Base-by-base conservation (phyloP, 2,888 invertebrate genomes). In the Drosophila siamana region DNA sequence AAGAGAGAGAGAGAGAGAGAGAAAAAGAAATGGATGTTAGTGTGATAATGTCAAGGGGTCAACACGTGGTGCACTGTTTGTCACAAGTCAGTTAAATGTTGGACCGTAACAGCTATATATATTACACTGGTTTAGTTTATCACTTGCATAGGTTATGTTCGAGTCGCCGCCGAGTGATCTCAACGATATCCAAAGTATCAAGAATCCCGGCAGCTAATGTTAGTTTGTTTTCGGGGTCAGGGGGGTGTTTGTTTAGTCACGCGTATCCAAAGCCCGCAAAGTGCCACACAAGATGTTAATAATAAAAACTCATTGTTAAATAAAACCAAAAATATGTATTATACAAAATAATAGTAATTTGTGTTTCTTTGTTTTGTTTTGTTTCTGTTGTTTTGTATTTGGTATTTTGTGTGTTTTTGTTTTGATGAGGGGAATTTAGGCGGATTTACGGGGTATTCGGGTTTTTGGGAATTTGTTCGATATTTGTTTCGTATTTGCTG, bases 61-160 rank as follows among this genome's bases (percentile, higher is more conserved):
- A 55, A 63, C 22, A 43, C 5, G 41, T 46, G 72, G 67, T 69
- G 80, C 68, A 61, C 63, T 71, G 63, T 54, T 71, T 72, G 74
- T 76, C 74, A 65, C 76, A 51, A 61, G 72, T 72, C 69, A 30
- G 19, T 30, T 8, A 54, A 43, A 13, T 30, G 43, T 56, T 51
- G 46, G 57, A 74, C 74, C 65, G 81, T 62, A 66, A 78, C 70
- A 72, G 19, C 40, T 26, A 13, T 19, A 63, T 65, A 22, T 13
- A 67, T 55, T 70, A 69, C 67, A 82, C 74, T 79, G 66, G 54
- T 72, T 71, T 56, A 57, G 69, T 70, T 73, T 73, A 11, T 72
- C 85, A 89, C 89, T 90, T 89, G 89, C 89, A 88, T 89, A 81
- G 65, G 74, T 56, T 74, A 75, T 77, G 64, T 76, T 72, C 56